Evolutionary conservation across 2,888 invertebrate genomes (phyloP).

Genomic region (Escarpia spicata): DNA sequence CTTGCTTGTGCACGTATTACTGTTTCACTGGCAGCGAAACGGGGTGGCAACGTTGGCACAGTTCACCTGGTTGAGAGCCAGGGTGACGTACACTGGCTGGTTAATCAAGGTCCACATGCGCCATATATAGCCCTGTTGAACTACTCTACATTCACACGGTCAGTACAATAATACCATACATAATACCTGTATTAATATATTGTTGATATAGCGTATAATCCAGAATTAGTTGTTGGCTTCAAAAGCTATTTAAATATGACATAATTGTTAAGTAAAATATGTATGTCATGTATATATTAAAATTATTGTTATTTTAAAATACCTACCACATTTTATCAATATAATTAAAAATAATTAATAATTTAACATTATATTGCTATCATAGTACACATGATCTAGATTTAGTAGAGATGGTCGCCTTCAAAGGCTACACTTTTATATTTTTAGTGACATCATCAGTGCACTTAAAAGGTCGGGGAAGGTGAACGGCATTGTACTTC

Average conservation of each 20-base stretch:
- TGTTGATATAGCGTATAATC: too few relatives aligned
- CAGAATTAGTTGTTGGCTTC: too few relatives aligned
- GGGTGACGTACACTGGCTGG: slow-evolving; percentile 79
- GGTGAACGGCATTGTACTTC: slow-evolving; percentile 67
- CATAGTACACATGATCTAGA: neutral
- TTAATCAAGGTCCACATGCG: slow-evolving; percentile 76
- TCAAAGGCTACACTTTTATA: slow-evolving; percentile 14
- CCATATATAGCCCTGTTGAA: slow-evolving; percentile 79
- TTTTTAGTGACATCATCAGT: slow-evolving; percentile 24
- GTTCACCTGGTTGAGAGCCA: slow-evolving; percentile 77
- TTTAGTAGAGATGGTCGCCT: neutral
- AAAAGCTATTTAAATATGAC: too few relatives aligned
- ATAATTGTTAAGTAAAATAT: too few relatives aligned
- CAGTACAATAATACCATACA: neutral
- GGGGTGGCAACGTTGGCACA: slow-evolving; percentile 85
- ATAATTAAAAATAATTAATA: neutral
- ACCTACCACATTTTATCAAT: slow-evolving; percentile 18
- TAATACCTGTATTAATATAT: too few relatives aligned
- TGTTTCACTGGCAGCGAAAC: slow-evolving; percentile 71
- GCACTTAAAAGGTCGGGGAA: slow-evolving; percentile 44
- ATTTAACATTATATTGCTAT: slow-evolving; percentile 7
- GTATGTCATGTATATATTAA: too few relatives aligned
- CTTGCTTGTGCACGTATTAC: neutral
- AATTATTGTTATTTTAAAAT: too few relatives aligned
- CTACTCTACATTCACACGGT: slow-evolving; percentile 46